Conservation (phyloP, 2,113 vertebrate species). For the Hyaena hyaena region DNA sequence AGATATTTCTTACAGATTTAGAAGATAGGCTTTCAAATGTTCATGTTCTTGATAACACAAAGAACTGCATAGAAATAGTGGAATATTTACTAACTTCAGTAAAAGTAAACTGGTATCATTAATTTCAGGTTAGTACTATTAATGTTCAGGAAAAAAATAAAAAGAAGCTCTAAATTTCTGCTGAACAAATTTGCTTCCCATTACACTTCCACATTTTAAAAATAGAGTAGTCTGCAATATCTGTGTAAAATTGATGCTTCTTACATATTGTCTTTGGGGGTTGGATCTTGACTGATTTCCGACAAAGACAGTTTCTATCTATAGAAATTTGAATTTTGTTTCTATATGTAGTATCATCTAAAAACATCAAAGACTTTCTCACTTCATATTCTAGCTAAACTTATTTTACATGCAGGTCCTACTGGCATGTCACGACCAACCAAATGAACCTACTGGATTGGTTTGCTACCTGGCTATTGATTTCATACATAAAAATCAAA, state of each 20-base stretch:
- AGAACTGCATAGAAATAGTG: constrained; percentile 28
- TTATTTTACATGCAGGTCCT: not conserved
- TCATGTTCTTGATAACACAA: constrained; percentile 27
- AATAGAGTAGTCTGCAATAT: not conserved
- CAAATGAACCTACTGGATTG: not conserved
- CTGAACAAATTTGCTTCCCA: not conserved
- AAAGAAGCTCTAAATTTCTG: not conserved
- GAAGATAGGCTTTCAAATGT: not conserved
- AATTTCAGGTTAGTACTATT: not conserved
- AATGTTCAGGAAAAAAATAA: not conserved
- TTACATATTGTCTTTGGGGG: not conserved
- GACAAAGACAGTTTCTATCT: not conserved
- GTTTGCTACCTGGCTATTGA: not conserved
- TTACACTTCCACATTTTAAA: not conserved
- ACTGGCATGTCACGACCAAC: not conserved
- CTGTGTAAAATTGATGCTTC: not conserved
- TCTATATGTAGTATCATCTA: not conserved
- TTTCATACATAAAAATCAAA: not conserved
- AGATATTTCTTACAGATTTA: not conserved
- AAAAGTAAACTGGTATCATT: constrained; percentile 67
- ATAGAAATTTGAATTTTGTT: not conserved
- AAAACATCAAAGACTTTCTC: constrained; percentile 43
- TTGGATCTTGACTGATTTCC: not conserved
- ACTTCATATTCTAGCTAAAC: constrained; percentile 16
- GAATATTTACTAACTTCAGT: constrained; percentile 58